phyloP scores from a whole-genome alignment of 1,140 invertebrate species.

The Archivesica marissinica region DNA sequence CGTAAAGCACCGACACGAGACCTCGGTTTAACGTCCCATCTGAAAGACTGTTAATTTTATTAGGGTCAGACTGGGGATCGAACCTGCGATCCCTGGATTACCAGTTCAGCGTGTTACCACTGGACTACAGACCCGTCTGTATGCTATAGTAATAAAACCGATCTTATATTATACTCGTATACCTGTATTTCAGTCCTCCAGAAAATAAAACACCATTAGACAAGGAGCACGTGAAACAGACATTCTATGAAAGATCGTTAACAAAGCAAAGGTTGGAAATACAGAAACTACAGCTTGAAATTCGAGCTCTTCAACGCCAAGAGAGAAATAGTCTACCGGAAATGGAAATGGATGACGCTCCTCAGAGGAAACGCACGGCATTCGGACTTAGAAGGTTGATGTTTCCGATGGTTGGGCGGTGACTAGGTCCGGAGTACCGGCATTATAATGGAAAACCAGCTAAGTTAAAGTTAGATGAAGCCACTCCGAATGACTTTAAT shows the following conservation, averaged over 20 bases:
- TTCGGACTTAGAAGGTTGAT: background rate
- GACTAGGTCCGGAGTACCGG: background rate
- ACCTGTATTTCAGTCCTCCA: background rate
- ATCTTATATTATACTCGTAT: no score
- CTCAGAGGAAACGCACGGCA: background rate
- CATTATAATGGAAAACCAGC: no score
- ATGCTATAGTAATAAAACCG: no score
- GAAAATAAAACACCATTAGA: background rate
- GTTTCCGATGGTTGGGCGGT: background rate
- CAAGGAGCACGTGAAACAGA: background rate
- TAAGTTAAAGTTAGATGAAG: no score
- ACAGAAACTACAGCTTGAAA: background rate
- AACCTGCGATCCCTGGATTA: no score
- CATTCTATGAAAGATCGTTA: background rate
- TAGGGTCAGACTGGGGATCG: no score
- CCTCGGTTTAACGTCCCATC: no score
- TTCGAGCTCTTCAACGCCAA: conserved; percentile 4
- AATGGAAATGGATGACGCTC: background rate
- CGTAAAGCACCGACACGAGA: no score
- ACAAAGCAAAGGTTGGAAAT: conserved; percentile 1
- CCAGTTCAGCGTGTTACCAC: no score
- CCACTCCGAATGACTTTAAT: no score
- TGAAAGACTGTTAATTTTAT: no score
- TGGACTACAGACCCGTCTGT: no score
- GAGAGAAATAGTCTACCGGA: background rate